Evolutionary conservation across 2,113 vertebrate genomes (phyloP), one percentile per base, ranked within the genome.

Genomic region (Xyrauchen texanus): DNA sequence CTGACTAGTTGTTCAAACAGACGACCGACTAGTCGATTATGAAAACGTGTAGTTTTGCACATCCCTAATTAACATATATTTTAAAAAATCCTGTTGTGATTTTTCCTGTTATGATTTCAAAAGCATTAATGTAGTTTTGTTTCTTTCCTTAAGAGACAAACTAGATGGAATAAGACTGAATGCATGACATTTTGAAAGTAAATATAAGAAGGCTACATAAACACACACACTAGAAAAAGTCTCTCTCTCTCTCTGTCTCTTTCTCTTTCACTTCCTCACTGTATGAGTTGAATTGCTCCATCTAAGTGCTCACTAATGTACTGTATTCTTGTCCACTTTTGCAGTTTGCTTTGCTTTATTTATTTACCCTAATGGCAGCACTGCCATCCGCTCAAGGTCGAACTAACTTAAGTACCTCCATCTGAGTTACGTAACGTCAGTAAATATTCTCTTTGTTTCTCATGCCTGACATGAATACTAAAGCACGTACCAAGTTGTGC

Each of bases 391-490:
- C 81, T 82, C 75, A 82, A 84, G 77, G 80, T 82, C 83, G 82
- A 68, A 80, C 68, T 67, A 58, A 74, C 77, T 72, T 75, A 77
- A 78, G 77, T 64, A 61, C 21, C 21, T 34, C 21, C 21, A 34
- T 34, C 21, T 34, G 57, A 52, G 67, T 83, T 83, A 76, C 64
- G 72, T 80, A 83, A 80, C 67, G 67, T 45, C 72, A 82, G 80
- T 85, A 85, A 82, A 82, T 85, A 79, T 85, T 76, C 77, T 80
- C 68, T 80, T 66, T 80, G 82, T 82, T 78, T 72, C 68, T 72
- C 34, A 8, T 7, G 62, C 67, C 83, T 85, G 80, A 85, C 77
- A 34, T 21, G 80, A 82, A 85, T 85, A 79, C 80, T 57, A 80
- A 60, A 72, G 7, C 65, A 58, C 7, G 5, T 16, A 15, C 16